Base-by-base conservation (phyloP, 2,113 vertebrate species). In the Mungos mungo region DNA sequence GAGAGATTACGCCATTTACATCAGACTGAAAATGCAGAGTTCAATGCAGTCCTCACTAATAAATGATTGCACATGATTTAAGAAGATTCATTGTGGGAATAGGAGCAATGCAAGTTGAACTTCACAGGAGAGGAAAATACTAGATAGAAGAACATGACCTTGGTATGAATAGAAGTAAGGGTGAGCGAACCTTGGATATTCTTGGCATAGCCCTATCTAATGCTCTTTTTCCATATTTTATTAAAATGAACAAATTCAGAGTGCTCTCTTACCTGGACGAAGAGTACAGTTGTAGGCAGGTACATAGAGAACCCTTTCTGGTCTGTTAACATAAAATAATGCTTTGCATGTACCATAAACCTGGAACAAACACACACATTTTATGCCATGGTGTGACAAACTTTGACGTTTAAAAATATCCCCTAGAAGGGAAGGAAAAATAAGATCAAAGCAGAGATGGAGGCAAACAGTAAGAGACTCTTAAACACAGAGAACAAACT, bases 321-420 rank as follows among this genome's bases (percentile, higher is more conserved):
- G 82, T 72, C 54, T 96, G 96, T 98, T 97, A 41, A 97, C 9
- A 13, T 98, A 98, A 97, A 98, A 97, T 81, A 95, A 80, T 89
- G 96, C 93, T 98, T 98, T 99, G 91, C 98, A 99, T 87, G 98
- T 98, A 19, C 99, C 99, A 9, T 98, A 99, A 97, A 98, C 97
- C 99, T 99, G 71, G 52, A 98, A 97, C 9, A 96, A 98, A 93
- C 27, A 98, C 97, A 95, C 6, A 90, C 52, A 95, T 72, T 57
- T 90, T 87, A 71, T 45, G 50, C 83, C 0, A 38, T 16, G 7
- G 25, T 16, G 3, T 3, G 38, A 41, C 1, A 33, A 95, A 82
- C 21, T 72, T 15, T 18, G 0, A 57, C 41, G n/a, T 66, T 88
- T 85, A 2, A 86, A 84, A 90, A 66, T 50, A 38, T 5, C 29